Base-by-base conservation (phyloP, 1,140 invertebrate species). In the Plutomurus gul region DNA sequence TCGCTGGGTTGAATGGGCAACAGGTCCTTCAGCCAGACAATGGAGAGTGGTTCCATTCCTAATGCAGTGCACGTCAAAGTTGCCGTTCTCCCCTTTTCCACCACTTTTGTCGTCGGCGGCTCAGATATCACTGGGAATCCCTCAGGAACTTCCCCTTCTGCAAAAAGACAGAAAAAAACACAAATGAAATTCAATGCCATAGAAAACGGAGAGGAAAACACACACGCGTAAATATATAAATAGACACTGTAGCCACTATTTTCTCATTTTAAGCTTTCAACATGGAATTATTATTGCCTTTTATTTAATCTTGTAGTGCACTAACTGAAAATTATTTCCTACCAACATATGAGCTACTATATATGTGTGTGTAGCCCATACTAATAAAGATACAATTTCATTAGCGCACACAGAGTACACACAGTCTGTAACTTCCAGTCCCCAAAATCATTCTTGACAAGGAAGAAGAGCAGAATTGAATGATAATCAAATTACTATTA, bases 51-150 rank as follows among this genome's bases (percentile, higher is more conserved):
- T 4, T 96, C 96, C 84, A 90, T 93, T 39, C 96, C 97, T 20
- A 90, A 90, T 16, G 95, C 96, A 75, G 92, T 90, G 87, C 97
- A 99, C 18, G 92, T 91, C 77, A 99, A 90, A 6, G 95, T 90
- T 0, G 96, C 93, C 25, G 92, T 94, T 86, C 95, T 94, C n/a
- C 95, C 96, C 83, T 95, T 95, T 88, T 99, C 97, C 36, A 99
- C 96, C 56, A 97, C 96, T 88, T 96, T 93, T 73, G 90, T 91
- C 18, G 89, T 89, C 0, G 96, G 95, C 80, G 92, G 87, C 82
- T 93, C 91, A 20, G 91, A 92, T 84, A 99, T 96, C 84, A 90
- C 89, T 25, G 97, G 97, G 88, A 98, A 99, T 33, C 97, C 97
- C 75, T 87, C 87, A 7, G 97, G 96, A 43, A 95, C 75, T 36